phyloP scores from a whole-genome alignment of 2,113 vertebrate species.

The Apteryx owenii region DNA sequence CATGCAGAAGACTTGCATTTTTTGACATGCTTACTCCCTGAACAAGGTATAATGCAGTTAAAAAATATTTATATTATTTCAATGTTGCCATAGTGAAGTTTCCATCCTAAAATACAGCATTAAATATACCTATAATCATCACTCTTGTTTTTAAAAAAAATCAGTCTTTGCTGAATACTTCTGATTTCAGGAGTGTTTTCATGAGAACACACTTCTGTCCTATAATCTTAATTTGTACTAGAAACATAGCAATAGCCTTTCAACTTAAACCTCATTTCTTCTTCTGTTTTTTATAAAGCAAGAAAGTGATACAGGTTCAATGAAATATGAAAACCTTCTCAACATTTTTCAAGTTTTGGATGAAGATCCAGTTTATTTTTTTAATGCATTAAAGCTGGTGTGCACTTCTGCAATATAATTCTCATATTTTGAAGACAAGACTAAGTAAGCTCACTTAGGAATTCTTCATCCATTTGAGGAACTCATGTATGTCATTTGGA shows the following conservation, averaged over 20 bases:
- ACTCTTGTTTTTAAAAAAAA: neutral
- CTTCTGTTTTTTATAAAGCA: neutral
- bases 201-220: neutral
- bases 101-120: neutral
- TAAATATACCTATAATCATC: neutral
- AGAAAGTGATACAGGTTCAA: neutral
- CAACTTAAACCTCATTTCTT: neutral
- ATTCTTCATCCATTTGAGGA: neutral
- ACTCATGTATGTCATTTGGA: neutral
- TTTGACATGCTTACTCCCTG: neutral
- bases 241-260: neutral
- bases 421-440: neutral
- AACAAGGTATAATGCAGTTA: neutral
- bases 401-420: neutral
- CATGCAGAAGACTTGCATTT: neutral
- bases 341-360: neutral
- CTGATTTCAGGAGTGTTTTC: neutral
- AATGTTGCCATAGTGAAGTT: neutral
- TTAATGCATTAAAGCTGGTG: neutral
- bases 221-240: neutral
- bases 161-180: neutral
- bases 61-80: neutral
- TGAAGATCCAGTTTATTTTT: neutral
- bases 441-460: neutral
- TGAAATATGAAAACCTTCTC: neutral